phyloP scores from a whole-genome alignment of 2,797 vertebrate species.

The Manis pentadactyla region DNA sequence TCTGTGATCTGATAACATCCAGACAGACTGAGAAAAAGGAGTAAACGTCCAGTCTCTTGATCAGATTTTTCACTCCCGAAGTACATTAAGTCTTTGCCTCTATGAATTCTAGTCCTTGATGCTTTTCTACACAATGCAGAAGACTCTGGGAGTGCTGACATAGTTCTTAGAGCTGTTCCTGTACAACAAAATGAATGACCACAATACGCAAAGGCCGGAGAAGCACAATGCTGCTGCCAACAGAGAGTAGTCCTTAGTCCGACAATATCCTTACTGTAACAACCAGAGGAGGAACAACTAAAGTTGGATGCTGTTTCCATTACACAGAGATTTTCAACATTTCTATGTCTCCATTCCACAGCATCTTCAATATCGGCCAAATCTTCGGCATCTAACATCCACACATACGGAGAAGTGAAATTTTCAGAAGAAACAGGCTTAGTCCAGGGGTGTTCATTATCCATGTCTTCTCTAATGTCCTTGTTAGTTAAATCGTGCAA shows the following conservation, averaged over 20 bases:
- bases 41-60: conserved; percentile 89
- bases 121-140: conserved; percentile 86
- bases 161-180: conserved; percentile 92
- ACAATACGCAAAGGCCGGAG: conserved; percentile 91
- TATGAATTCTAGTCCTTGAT: conserved; percentile 92
- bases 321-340: conserved; percentile 85
- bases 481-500: conserved; percentile 82
- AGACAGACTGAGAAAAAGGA: conserved; percentile 97
- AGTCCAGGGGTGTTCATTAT: conserved; percentile 84
- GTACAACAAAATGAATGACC: conserved; percentile 95
- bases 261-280: conserved; percentile 90
- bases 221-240: conserved; percentile 91
- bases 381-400: conserved; percentile 93
- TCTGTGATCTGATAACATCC: conserved; percentile 99
- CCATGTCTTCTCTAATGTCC: conserved; percentile 80
- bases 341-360: conserved; percentile 92
- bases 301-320: conserved; percentile 88
- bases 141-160: conserved; percentile 88
- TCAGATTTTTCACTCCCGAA: conserved; percentile 89
- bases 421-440: conserved; percentile 77
- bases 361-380: conserved; percentile 97
- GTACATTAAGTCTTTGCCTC: conserved; percentile 86
- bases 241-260: conserved; percentile 93
- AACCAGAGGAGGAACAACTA: conserved; percentile 87
- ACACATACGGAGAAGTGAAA: conserved; percentile 88